Evolutionary conservation across 2,113 vertebrate species (phyloP).

Genomic region (Crotalus tigris): DNA sequence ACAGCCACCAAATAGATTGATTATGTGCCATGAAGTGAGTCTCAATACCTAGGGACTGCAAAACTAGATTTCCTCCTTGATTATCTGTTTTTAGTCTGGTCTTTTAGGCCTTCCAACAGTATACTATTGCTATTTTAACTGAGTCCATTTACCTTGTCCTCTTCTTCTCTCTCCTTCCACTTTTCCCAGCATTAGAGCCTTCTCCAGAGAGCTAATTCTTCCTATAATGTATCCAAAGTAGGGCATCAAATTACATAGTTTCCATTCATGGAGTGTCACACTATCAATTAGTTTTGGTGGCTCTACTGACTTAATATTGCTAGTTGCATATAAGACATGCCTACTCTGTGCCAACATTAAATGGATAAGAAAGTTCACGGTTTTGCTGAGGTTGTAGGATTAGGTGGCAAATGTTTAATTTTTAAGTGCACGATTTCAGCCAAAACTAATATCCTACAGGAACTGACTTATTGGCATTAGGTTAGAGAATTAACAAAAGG

Average conservation of each 20-base stretch:
- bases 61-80: neutral
- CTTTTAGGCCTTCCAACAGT: neutral
- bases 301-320: neutral
- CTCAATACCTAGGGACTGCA: neutral
- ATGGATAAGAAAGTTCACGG: neutral
- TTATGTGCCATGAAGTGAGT: neutral
- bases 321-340: neutral
- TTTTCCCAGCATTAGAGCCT: neutral
- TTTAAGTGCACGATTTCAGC: neutral
- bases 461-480: slow-evolving; percentile 7
- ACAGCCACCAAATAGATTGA: neutral
- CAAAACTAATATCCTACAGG: slow-evolving; percentile 1
- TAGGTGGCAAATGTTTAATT: slow-evolving; percentile 21
- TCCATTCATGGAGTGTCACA: neutral
- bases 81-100: neutral
- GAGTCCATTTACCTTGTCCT: neutral
- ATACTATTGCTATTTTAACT: neutral
- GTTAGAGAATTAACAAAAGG: slow-evolving; percentile 17
- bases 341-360: neutral
- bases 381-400: slow-evolving; percentile 1
- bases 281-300: neutral
- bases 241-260: neutral
- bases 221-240: neutral
- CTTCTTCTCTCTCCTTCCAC: neutral
- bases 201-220: neutral